A percentile compares a stretch with the other conserved stretches of the same genome.
These are phyloP conservation scores for Channa striata DNA, from an alignment of 2,797 vertebrate species.

Conservation along the genomic window DNA sequence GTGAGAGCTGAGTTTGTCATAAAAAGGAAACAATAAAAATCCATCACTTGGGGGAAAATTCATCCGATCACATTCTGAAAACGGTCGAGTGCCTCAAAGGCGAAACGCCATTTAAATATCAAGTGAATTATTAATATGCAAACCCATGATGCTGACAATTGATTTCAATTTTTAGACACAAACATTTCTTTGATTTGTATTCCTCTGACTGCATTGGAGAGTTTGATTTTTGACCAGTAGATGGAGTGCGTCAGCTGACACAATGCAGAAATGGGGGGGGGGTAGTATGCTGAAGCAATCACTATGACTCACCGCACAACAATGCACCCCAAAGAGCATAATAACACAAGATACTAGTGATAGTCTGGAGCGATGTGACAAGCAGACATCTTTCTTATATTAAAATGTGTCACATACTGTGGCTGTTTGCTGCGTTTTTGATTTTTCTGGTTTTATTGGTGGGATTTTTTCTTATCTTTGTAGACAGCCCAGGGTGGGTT, in stretches of 20 bases:
- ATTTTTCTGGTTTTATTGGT: slow-evolving; percentile 1
- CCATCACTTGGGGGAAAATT: neutral
- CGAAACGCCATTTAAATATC: neutral
- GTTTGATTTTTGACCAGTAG: slow-evolving; percentile 64
- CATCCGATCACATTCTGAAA: neutral
- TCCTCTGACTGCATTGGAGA: slow-evolving; percentile 1
- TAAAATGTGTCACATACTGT: slow-evolving; percentile 13
- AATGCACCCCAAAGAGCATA: slow-evolving; percentile 71
- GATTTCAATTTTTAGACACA: neutral
- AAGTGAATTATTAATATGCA: neutral
- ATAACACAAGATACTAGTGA: slow-evolving; percentile 63
- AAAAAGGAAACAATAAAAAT: neutral
- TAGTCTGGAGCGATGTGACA: slow-evolving; percentile 52
- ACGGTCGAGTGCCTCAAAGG: neutral
- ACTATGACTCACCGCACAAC: slow-evolving; percentile 77
- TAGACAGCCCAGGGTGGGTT: neutral
- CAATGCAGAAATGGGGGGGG: slow-evolving; percentile 32
- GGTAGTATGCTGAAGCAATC: slow-evolving; percentile 60
- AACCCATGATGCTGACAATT: neutral
- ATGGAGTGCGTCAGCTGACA: slow-evolving; percentile 67
- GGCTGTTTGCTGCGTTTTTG: slow-evolving; percentile 1
- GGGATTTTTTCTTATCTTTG: neutral
- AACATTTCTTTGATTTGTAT: neutral
- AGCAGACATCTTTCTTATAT: slow-evolving; percentile 28
- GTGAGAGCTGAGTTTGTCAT: slow-evolving; percentile 3